These are phyloP conservation scores for Penaeus chinensis DNA, from an alignment of 1,140 invertebrate genomes.

Conservation along the genomic window DNA sequence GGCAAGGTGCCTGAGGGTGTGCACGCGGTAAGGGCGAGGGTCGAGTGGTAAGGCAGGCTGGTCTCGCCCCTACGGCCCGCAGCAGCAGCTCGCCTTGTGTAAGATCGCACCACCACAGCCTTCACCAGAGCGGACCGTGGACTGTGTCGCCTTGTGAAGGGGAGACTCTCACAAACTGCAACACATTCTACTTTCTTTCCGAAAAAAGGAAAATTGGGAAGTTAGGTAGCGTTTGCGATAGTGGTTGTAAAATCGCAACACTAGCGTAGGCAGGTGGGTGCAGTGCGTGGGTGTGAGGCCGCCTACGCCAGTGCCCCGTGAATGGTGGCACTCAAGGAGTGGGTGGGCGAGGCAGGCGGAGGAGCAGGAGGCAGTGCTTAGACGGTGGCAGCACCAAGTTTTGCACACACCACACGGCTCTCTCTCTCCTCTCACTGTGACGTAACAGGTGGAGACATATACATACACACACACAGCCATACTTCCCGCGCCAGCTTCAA, in stretches of 20 bases:
- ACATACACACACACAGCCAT: slow-evolving; percentile 13
- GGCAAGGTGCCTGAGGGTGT: slow-evolving; percentile 28
- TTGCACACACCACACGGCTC: slow-evolving; percentile 37
- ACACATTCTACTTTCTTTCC: no score
- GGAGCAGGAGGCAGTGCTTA: not conserved
- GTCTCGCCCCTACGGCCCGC: slow-evolving; percentile 31
- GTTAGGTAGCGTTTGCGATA: no score
- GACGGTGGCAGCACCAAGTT: slow-evolving; percentile 21
- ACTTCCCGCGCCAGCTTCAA: slow-evolving; percentile 47
- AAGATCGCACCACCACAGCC: slow-evolving; percentile 43
- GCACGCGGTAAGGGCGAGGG: slow-evolving; percentile 34
- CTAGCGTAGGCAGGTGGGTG: not conserved
- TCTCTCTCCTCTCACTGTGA: slow-evolving; percentile 33
- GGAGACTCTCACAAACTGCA: no score
- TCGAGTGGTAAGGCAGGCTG: slow-evolving; percentile 18
- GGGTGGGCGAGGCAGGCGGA: slow-evolving; percentile 9
- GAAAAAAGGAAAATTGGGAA: not conserved
- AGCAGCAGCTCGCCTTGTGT: slow-evolving; percentile 42
- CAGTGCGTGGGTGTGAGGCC: not conserved
- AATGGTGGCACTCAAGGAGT: slow-evolving; percentile 33
- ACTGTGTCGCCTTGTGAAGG: no score
- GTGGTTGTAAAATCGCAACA: not conserved
- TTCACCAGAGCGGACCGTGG: slow-evolving; percentile 17
- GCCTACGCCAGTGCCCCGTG: not conserved
- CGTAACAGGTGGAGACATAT: slow-evolving; percentile 47